These are phyloP conservation scores for Diarsia rubi DNA, from an alignment of 2,888 invertebrate genomes.

Conservation along the genomic window DNA sequence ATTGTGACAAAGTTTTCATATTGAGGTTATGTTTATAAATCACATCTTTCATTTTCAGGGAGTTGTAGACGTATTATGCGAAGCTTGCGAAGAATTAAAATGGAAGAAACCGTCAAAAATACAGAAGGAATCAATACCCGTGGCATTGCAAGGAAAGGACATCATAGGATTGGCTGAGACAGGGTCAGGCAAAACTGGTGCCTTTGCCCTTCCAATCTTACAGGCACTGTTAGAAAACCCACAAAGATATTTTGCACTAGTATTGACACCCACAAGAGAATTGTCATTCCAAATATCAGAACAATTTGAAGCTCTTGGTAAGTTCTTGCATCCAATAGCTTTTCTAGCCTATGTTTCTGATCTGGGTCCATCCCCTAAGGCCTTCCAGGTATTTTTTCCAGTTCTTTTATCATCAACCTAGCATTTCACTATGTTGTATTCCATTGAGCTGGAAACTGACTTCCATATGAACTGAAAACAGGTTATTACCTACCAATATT, in stretches of 20 bases:
- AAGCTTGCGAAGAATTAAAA: conserved; percentile 97
- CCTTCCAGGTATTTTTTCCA: too few species aligned
- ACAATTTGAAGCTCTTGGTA: conserved; percentile 99
- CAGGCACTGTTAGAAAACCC: conserved; percentile 97
- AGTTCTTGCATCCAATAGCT: conserved; percentile 59
- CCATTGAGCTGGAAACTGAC: background rate
- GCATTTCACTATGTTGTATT: background rate
- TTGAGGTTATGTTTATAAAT: conserved; percentile 70
- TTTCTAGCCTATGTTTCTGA: background rate
- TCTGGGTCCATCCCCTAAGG: background rate
- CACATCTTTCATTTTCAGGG: conserved; percentile 91
- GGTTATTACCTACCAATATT: background rate
- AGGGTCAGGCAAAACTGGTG: conserved; percentile 99
- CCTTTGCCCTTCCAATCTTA: conserved; percentile 98
- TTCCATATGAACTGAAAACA: background rate
- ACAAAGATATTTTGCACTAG: conserved; percentile 97
- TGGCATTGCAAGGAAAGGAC: conserved; percentile 96
- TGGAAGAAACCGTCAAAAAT: conserved; percentile 99
- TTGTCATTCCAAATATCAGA: conserved; percentile 99
- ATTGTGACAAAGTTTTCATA: background rate
- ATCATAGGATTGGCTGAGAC: conserved; percentile 93
- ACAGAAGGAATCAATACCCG: conserved; percentile 97
- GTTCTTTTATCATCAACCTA: background rate
- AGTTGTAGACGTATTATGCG: conserved; percentile 96
- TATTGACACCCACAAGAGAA: conserved; percentile 99